Percentiles rank a stretch among this genome's conserved stretches.
Evolutionary conservation across 2,888 invertebrate genomes (phyloP).

Genomic region (Sphinx pinastri): DNA sequence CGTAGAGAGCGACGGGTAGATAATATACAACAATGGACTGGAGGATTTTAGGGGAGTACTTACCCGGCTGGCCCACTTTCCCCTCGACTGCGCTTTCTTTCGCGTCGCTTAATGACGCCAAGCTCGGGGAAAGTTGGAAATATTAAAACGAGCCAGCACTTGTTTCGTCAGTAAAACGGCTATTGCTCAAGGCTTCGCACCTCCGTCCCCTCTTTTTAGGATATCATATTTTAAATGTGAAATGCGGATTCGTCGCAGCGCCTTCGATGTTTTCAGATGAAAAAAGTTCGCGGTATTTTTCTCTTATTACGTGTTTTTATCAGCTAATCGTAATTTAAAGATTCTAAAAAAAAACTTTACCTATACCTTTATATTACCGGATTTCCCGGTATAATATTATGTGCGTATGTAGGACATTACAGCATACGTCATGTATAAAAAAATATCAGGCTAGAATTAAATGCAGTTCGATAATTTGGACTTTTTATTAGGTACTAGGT

Average conservation of each 20-base stretch:
- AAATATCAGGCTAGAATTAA: too few species aligned
- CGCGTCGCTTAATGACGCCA: slow-evolving; percentile 72
- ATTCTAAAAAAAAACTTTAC: slow-evolving; percentile 12
- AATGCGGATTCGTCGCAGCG: slow-evolving; percentile 33
- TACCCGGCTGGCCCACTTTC: slow-evolving; percentile 71
- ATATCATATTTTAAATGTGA: slow-evolving; percentile 44
- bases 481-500: too few species aligned
- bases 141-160: slow-evolving; percentile 83
- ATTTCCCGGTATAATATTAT: too few species aligned
- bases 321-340: slow-evolving; percentile 16
- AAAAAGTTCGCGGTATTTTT: slow-evolving; percentile 42
- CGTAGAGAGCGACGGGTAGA: slow-evolving; percentile 50
- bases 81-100: slow-evolving; percentile 65
- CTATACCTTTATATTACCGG: too few species aligned
- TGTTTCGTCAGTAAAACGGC: slow-evolving; percentile 75
- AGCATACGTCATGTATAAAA: too few species aligned
- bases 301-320: slow-evolving; percentile 32
- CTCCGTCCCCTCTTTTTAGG: slow-evolving; percentile 47
- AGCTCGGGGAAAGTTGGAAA: slow-evolving; percentile 71
- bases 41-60: slow-evolving; percentile 69
- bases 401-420: too few species aligned
- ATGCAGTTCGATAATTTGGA: too few species aligned
- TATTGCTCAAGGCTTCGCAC: slow-evolving; percentile 71
- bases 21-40: slow-evolving; percentile 73
- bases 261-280: slow-evolving; percentile 44